Percentiles rank a stretch among this genome's conserved stretches.
Conservation (phyloP, 2,797 vertebrate genomes). For the Linurgus olivaceus region DNA sequence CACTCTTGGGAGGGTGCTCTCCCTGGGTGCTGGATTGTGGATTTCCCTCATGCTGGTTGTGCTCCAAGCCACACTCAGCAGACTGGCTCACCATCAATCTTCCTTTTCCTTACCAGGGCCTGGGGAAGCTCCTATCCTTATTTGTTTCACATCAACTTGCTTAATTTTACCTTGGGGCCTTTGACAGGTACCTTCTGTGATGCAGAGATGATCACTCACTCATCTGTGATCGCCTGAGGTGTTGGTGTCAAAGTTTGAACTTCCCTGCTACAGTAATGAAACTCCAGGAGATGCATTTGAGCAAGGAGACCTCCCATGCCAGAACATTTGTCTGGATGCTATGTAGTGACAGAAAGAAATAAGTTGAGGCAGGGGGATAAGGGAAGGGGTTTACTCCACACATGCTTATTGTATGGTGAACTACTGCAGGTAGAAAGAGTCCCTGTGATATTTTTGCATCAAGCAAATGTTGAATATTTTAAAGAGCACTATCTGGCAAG, state of each 20-base stretch:
- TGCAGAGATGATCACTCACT: background rate
- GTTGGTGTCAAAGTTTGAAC: background rate
- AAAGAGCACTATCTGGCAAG: background rate
- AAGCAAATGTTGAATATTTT: background rate
- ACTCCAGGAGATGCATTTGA: background rate
- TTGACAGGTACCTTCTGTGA: background rate
- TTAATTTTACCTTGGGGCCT: background rate
- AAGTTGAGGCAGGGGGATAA: background rate
- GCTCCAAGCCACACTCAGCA: background rate
- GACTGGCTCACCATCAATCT: background rate
- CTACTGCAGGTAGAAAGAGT: background rate
- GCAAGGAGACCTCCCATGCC: background rate
- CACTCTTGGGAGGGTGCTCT: background rate
- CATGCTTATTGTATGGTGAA: background rate
- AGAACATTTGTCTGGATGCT: background rate
- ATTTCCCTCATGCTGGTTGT: background rate
- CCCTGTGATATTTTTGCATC: background rate
- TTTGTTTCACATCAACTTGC: background rate
- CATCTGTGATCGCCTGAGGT: background rate
- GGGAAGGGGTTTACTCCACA: background rate
- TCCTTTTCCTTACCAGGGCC: background rate
- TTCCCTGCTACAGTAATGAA: background rate
- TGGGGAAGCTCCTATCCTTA: background rate
- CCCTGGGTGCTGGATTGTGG: background rate
- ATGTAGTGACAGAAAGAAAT: background rate